Evolutionary conservation across 1,140 invertebrate species (phyloP), one percentile per base, ranked within the genome.

Genomic region (Tribolium madens): DNA sequence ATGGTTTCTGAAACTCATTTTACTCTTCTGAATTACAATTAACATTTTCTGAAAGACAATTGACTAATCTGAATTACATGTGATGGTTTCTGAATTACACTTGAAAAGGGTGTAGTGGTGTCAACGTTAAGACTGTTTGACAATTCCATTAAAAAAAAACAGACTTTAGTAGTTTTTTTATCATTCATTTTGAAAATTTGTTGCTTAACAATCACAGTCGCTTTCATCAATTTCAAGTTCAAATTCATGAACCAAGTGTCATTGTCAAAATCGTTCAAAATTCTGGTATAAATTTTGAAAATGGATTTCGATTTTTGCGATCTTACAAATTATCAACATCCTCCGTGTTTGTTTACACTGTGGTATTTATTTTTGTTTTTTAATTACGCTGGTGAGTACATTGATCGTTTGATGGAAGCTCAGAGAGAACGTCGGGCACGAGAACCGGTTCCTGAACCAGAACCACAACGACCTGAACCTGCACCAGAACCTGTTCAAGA

Each of bases 281-380:
- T 33, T 64, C 9, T 64, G 1, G 57, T 64, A 26, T n/a, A 5
- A 7, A 10, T 26, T 64, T 26, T 13, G 31, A 42, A 17, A 64
- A 64, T 64, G 57, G 21, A 64, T 13, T 33, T 64, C 26, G 57
- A 64, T 14, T 13, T 13, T 31, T 64, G 21, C 1, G 57, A 64
- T 33, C 9, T 64, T 7, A 64, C 21, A 33, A 64, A 64, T 64
- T 64, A 64, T n/a, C 57, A 64, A 33, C 57, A 64, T 64, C 57
- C 57, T 14, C 57, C 57, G n/a, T 64, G 57, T 64, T 33, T 64
- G 26, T 64, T 64, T 33, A 33, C 21, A 2, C 12, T 64, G 31
- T 64, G 57, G 57, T 64, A 64, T 26, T 3, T 64, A 9, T 64
- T 64, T 64, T 13, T 64, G 12, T 26, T 64, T 33, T n/a, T 64